Evolutionary conservation across 1,140 invertebrate genomes (phyloP).

Genomic region (Zaprionus ornatus): DNA sequence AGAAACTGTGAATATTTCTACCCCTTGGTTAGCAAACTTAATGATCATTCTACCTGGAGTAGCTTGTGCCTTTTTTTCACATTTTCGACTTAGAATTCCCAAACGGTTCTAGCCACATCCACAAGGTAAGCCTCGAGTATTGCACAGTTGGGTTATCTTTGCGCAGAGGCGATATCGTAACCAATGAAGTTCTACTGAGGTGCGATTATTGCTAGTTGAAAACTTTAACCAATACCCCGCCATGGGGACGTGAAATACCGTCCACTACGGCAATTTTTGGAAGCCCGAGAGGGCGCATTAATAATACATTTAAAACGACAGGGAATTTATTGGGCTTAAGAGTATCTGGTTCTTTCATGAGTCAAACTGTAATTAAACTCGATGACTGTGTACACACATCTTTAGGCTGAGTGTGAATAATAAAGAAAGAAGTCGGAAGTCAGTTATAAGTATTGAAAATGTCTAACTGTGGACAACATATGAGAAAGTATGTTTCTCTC

Average conservation of each 20-base stretch:
- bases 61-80: neutral
- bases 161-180: slow-evolving; percentile 90
- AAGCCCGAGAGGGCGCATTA: slow-evolving; percentile 85
- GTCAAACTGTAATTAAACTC: too few species aligned
- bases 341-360: too few species aligned
- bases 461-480: too few species aligned
- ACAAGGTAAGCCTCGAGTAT: neutral
- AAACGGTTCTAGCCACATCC: slow-evolving; percentile 20
- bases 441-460: too few species aligned
- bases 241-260: slow-evolving; percentile 95
- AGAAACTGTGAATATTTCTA: neutral
- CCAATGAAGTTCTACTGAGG: slow-evolving; percentile 88
- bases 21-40: neutral
- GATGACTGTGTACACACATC: too few species aligned
- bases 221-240: slow-evolving; percentile 95
- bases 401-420: too few species aligned
- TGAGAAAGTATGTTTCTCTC: too few species aligned
- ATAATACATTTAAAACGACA: slow-evolving; percentile 38
- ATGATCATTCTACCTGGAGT: neutral
- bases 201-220: slow-evolving; percentile 84
- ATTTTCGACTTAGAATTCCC: slow-evolving; percentile 41
- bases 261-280: slow-evolving; percentile 94
- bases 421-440: too few species aligned
- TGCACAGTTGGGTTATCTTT: slow-evolving; percentile 46
- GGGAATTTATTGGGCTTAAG: too few species aligned